These are phyloP conservation scores for Helicorthomorpha holstii DNA, from an alignment of 1,140 invertebrate species.

Conservation along the genomic window DNA sequence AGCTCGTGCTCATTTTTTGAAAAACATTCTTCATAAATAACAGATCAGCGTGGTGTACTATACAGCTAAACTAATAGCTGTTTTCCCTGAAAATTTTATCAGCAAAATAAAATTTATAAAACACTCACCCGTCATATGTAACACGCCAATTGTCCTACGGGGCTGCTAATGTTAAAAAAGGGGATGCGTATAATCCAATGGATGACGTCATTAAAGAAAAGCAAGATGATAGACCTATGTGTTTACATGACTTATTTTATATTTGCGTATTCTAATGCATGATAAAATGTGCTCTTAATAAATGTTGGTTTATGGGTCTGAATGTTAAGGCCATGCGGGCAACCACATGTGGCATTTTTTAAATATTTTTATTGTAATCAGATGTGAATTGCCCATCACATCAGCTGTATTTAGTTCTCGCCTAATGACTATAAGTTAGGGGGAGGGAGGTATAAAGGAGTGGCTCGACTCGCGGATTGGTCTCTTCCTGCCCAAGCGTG, in stretches of 20 bases:
- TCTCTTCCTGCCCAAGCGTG: too few species aligned
- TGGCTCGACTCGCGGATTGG: too few species aligned
- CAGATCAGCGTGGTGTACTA: background rate
- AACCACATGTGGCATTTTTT: background rate
- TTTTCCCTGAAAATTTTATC: constrained; percentile 33
- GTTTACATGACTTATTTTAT: background rate
- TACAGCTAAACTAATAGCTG: constrained; percentile 13
- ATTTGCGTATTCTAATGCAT: background rate
- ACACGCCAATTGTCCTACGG: constrained; percentile 32
- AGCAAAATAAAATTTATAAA: constrained; percentile 37
- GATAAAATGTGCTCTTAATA: background rate
- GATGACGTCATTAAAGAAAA: constrained; percentile 7
- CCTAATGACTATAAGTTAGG: too few species aligned
- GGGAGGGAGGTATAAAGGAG: too few species aligned
- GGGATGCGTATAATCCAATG: background rate
- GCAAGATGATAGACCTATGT: too few species aligned
- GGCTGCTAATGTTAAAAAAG: constrained; percentile 18
- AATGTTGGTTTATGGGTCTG: background rate
- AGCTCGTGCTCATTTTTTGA: background rate
- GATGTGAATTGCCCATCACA: too few species aligned
- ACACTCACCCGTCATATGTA: constrained; percentile 37
- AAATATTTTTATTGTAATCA: too few species aligned
- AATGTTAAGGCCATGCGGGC: background rate
- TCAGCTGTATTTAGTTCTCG: too few species aligned
- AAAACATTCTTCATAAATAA: background rate